phyloP scores from a whole-genome alignment of 2,797 vertebrate species.

The Thalassophryne amazonica region DNA sequence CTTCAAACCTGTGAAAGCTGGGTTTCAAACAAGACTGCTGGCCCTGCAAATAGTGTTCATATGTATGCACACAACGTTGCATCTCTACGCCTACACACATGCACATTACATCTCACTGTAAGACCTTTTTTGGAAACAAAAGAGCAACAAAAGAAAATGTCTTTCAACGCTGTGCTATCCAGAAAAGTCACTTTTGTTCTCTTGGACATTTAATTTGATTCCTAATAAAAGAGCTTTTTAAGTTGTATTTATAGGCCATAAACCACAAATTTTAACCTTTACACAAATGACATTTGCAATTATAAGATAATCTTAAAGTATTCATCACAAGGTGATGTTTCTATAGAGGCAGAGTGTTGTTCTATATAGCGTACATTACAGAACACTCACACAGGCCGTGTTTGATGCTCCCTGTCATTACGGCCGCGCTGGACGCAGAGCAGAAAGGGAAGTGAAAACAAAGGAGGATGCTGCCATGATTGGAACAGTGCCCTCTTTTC shows the following conservation, averaged over 20 bases:
- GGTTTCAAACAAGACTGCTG: not conserved
- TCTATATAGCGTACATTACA: constrained; percentile 13
- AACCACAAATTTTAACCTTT: constrained; percentile 11
- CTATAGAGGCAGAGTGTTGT: constrained; percentile 6
- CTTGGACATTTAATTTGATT: constrained; percentile 22
- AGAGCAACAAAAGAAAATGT: not conserved
- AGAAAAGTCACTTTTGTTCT: constrained; percentile 8
- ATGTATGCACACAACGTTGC: not conserved
- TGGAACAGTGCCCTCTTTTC: constrained; percentile 59
- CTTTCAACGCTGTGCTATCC: constrained; percentile 4
- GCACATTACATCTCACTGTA: not conserved
- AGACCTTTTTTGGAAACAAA: not conserved
- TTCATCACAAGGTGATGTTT: constrained; percentile 22
- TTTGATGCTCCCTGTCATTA: constrained; percentile 32
- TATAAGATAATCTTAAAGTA: constrained; percentile 12
- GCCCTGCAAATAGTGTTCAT: not conserved
- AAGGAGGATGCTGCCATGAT: constrained; percentile 34
- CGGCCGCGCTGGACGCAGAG: constrained; percentile 18
- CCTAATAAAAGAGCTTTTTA: not conserved
- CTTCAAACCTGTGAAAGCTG: too few relatives aligned
- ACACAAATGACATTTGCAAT: constrained; percentile 21
- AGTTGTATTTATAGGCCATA: constrained; percentile 2
- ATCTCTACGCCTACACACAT: not conserved
- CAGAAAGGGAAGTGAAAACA: constrained; percentile 32
- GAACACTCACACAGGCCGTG: constrained; percentile 8